Evolutionary conservation across 2,797 vertebrate species (phyloP).

Genomic region (Rhabdomys pumilio): DNA sequence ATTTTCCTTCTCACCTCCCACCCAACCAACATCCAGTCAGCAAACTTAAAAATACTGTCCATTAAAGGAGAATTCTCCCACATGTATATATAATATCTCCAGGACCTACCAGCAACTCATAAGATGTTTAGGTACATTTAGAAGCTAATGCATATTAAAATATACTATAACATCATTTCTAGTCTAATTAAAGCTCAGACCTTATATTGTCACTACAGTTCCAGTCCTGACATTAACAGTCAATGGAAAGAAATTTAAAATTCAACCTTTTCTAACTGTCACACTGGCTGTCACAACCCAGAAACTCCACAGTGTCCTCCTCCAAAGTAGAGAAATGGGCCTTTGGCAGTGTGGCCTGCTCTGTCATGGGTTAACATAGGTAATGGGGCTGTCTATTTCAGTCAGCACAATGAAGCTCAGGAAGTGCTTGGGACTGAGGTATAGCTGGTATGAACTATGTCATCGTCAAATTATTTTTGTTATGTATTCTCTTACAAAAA

Average conservation of each 20-base stretch:
- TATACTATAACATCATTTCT: background rate
- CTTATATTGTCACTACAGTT: background rate
- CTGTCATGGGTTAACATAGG: accelerated
- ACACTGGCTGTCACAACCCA: background rate
- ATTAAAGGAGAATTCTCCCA: conserved; percentile 42
- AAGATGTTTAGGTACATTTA: background rate
- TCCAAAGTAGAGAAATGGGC: background rate
- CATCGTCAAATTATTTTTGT: background rate
- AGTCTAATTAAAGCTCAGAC: background rate
- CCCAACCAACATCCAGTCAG: conserved; percentile 1
- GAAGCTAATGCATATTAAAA: background rate
- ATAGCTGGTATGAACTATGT: background rate
- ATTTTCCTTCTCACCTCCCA: conserved; percentile 55
- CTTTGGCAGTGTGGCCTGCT: background rate
- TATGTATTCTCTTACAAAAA: background rate
- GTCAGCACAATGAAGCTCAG: background rate
- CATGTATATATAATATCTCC: background rate
- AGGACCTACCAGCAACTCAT: background rate
- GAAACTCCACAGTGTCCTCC: background rate
- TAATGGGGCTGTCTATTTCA: background rate
- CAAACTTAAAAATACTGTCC: conserved; percentile 66
- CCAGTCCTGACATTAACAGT: background rate
- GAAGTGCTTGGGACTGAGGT: background rate
- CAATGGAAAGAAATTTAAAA: conserved; percentile 12
- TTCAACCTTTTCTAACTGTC: background rate